A percentile compares a stretch with the other conserved stretches of the same genome.
These are phyloP conservation scores for Hirudinaria manillensis DNA, from an alignment of 2,888 invertebrate genomes.

Conservation along the genomic window DNA sequence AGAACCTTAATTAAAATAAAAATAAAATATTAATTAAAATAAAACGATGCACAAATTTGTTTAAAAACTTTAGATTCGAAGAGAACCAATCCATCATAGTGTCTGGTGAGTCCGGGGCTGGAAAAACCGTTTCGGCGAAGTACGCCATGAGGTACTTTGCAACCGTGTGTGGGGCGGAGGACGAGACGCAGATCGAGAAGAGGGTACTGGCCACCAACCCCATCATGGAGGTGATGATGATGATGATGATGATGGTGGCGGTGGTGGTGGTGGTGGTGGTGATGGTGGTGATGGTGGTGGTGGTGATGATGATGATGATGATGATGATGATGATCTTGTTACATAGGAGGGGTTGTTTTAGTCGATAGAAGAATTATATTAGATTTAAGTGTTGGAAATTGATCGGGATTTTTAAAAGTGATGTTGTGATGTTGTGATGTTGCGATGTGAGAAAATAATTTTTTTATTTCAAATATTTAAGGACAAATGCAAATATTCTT, in stretches of 20 bases:
- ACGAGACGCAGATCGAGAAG: slow-evolving; percentile 65
- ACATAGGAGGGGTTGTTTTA: not conserved
- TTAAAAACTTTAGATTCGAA: slow-evolving; percentile 60
- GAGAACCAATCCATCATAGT: slow-evolving; percentile 66
- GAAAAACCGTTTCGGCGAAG: slow-evolving; percentile 97
- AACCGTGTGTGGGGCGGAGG: slow-evolving; percentile 78
- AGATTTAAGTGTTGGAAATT: too few species aligned
- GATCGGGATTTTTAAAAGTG: too few species aligned
- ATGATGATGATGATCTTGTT: slow-evolving; percentile 1
- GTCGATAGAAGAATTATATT: too few species aligned
- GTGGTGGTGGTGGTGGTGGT: not conserved
- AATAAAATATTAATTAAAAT: too few species aligned
- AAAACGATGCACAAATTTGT: too few species aligned
- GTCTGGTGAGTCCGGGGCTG: slow-evolving; percentile 92
- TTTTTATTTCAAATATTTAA: too few species aligned
- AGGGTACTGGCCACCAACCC: slow-evolving; percentile 94
- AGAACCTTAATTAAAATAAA: too few species aligned
- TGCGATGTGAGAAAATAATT: too few species aligned
- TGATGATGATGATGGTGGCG: not conserved
- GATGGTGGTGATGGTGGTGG: not conserved
- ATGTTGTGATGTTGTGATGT: too few species aligned
- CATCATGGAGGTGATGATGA: slow-evolving; percentile 79
- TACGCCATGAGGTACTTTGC: slow-evolving; percentile 97
- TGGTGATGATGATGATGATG: slow-evolving; percentile 13
- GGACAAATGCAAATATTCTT: too few species aligned